phyloP scores from a whole-genome alignment of 2,113 vertebrate genomes.

The Alces alces region DNA sequence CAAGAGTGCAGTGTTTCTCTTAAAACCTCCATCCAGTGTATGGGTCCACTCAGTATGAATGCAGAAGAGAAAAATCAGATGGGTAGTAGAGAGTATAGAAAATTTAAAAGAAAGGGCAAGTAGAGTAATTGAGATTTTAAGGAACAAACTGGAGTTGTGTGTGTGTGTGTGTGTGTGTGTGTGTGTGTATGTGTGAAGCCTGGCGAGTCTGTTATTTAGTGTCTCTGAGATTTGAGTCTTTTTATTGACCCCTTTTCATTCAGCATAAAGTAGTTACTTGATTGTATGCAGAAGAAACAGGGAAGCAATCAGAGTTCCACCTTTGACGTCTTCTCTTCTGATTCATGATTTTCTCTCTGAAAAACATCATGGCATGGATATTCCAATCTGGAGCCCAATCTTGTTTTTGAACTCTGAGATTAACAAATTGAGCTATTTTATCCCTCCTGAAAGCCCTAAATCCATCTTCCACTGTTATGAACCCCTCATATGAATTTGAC shows the following conservation, averaged over 20 bases:
- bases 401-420: neutral
- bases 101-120: neutral
- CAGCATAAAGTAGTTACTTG: neutral
- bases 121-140: neutral
- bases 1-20: neutral
- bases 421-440: neutral
- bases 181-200: neutral
- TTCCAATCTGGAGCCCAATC: neutral
- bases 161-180: neutral
- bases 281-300: neutral
- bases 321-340: slow-evolving; percentile 63
- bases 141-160: neutral
- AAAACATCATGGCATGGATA: slow-evolving; percentile 58
- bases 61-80: neutral
- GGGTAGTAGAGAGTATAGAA: neutral
- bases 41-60: neutral
- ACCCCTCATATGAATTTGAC: neutral
- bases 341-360: slow-evolving; percentile 70
- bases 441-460: neutral
- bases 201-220: neutral
- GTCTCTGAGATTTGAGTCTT: neutral
- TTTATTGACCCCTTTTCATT: neutral
- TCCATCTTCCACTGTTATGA: neutral
- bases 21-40: neutral
- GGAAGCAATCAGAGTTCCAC: slow-evolving; percentile 77